Evolutionary conservation across 2,797 vertebrate species (phyloP).

Genomic region (Percopsis omiscomaycus): DNA sequence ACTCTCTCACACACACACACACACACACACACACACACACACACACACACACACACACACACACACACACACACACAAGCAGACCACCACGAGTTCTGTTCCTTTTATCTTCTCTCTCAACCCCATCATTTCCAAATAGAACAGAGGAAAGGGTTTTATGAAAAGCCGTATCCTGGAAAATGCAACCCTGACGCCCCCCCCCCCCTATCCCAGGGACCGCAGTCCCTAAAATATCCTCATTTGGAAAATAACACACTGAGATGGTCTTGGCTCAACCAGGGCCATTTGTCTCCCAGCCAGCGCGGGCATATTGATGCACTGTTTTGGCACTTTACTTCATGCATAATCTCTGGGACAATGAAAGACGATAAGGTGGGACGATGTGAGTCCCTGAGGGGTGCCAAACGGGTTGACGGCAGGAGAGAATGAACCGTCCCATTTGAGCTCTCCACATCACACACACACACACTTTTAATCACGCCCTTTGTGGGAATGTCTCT

Average conservation of each 20-base stretch:
- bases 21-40: constrained; percentile 5
- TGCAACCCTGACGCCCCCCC: constrained; percentile 10
- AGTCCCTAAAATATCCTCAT: constrained; percentile 7
- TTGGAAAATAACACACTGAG: constrained; percentile 26
- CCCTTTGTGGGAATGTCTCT: constrained; percentile 47
- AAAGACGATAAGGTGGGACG: constrained; percentile 29
- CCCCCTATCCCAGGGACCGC: background rate
- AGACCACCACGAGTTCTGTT: background rate
- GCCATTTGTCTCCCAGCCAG: constrained; percentile 43
- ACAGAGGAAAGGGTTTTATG: constrained; percentile 16
- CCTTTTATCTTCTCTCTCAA: constrained; percentile 1
- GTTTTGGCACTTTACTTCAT: constrained; percentile 31
- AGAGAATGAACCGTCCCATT: constrained; percentile 24
- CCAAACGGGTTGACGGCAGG: constrained; percentile 6
- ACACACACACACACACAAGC: background rate
- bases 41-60: background rate
- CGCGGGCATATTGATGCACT: constrained; percentile 25
- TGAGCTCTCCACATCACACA: constrained; percentile 44
- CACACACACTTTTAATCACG: constrained; percentile 53
- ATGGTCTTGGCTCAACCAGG: constrained; percentile 23
- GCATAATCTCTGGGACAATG: constrained; percentile 21
- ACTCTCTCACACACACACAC: no score
- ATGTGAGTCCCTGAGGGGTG: constrained; percentile 14
- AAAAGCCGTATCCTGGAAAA: constrained; percentile 10
- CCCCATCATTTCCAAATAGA: constrained; percentile 15